Conservation (phyloP, 2,797 vertebrate genomes). For the Pseudochirops cupreus region DNA sequence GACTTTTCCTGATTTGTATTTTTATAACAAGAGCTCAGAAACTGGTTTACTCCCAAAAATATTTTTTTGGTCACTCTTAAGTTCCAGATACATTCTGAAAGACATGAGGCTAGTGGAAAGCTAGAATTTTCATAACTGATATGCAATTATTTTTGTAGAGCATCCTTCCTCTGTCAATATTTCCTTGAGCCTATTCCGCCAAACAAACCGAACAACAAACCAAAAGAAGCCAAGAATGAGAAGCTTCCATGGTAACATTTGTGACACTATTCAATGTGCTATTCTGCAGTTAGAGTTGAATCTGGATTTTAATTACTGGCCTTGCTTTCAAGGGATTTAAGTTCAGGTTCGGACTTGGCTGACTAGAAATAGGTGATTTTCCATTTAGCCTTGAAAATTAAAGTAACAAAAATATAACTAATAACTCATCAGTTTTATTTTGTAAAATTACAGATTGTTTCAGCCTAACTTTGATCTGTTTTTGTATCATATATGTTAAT, state of each 20-base stretch:
- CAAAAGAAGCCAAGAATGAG: neutral
- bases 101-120: neutral
- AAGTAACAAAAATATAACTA: constrained; percentile 31
- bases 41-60: neutral
- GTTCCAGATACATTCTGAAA: neutral
- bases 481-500: neutral
- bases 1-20: neutral
- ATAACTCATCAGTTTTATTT: constrained; percentile 25
- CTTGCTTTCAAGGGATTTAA: constrained; percentile 5
- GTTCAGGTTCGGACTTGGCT: neutral
- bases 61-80: neutral
- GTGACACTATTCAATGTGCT: neutral
- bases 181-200: neutral
- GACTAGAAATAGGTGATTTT: neutral
- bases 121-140: neutral
- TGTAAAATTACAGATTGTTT: neutral
- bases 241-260: neutral
- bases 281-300: neutral
- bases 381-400: constrained; percentile 5
- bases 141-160: neutral
- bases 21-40: neutral
- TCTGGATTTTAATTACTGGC: neutral
- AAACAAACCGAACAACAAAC: neutral
- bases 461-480: neutral
- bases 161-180: neutral